phyloP scores from a whole-genome alignment of 2,888 invertebrate genomes.

The Drosophila nr. perissopoda region DNA sequence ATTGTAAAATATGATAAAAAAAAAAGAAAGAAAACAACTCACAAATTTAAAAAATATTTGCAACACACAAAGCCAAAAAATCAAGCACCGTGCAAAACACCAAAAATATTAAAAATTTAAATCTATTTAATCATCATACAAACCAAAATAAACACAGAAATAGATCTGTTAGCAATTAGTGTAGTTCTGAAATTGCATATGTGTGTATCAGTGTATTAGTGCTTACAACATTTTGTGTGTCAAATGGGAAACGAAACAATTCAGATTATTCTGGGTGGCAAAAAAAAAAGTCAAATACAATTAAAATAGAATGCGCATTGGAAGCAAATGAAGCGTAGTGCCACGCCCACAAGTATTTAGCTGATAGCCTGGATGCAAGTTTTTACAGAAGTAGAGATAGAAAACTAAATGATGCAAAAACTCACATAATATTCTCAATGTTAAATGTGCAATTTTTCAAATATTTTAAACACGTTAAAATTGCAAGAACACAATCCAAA shows the following conservation, averaged over 20 bases:
- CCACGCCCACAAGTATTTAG: slow-evolving; percentile 49
- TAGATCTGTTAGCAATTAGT: slow-evolving; percentile 59
- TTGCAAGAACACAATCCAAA: slow-evolving; percentile 32
- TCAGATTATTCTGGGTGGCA: slow-evolving; percentile 2
- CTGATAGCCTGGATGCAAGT: slow-evolving; percentile 57
- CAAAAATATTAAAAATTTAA: slow-evolving; percentile 50
- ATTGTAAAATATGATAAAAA: slow-evolving; percentile 70
- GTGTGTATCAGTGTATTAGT: slow-evolving; percentile 30
- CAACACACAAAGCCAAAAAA: slow-evolving; percentile 66
- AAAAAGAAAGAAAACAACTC: slow-evolving; percentile 1
- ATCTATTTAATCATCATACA: slow-evolving; percentile 38
- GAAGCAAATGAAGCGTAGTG: neutral
- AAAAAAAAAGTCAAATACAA: slow-evolving; percentile 6
- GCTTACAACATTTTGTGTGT: slow-evolving; percentile 28
- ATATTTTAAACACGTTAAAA: slow-evolving; percentile 16
- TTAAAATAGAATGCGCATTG: slow-evolving; percentile 6
- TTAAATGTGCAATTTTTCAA: slow-evolving; percentile 48
- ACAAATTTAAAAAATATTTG: slow-evolving; percentile 36
- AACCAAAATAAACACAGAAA: slow-evolving; percentile 20
- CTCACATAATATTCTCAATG: slow-evolving; percentile 44
- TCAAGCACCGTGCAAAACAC: slow-evolving; percentile 64
- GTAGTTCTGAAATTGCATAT: slow-evolving; percentile 42
- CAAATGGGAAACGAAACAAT: slow-evolving; percentile 32
- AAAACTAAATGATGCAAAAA: neutral
- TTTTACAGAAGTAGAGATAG: slow-evolving; percentile 16